phyloP scores from a whole-genome alignment of 2,888 invertebrate genomes.

The Hedya salicella region DNA sequence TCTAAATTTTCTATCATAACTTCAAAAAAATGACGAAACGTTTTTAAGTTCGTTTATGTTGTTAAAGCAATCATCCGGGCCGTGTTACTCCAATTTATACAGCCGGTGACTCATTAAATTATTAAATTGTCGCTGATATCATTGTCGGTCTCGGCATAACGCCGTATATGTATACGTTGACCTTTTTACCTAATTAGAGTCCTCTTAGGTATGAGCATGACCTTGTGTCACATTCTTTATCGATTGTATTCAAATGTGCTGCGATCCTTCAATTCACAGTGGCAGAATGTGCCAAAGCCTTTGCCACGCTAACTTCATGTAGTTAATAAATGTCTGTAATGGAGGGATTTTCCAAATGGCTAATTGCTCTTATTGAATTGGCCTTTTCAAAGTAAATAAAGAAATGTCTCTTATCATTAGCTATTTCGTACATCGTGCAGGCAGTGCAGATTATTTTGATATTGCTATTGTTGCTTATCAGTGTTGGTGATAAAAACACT shows the following conservation, averaged over 20 bases:
- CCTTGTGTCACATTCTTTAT: slow-evolving; percentile 67
- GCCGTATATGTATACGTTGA: slow-evolving; percentile 60
- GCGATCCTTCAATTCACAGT: slow-evolving; percentile 44
- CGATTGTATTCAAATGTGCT: slow-evolving; percentile 55
- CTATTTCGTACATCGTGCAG: neutral
- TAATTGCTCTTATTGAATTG: neutral
- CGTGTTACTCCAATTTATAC: slow-evolving; percentile 61
- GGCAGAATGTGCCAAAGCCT: slow-evolving; percentile 36
- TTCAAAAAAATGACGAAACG: slow-evolving; percentile 45
- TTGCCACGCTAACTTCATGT: slow-evolving; percentile 18
- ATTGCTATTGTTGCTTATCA: slow-evolving; percentile 32
- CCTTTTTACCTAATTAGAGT: slow-evolving; percentile 69
- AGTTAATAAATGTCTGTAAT: neutral
- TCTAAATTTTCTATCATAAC: slow-evolving; percentile 40
- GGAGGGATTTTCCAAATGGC: slow-evolving; percentile 11
- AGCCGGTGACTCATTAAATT: slow-evolving; percentile 77
- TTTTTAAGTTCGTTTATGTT: slow-evolving; percentile 55
- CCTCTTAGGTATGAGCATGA: slow-evolving; percentile 60
- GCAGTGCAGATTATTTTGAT: slow-evolving; percentile 28
- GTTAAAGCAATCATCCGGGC: slow-evolving; percentile 45
- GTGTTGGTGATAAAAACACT: slow-evolving; percentile 22
- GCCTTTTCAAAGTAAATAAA: slow-evolving; percentile 4
- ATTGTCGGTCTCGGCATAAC: slow-evolving; percentile 61
- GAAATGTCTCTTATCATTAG: neutral
- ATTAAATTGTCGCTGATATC: slow-evolving; percentile 78